phyloP scores from a whole-genome alignment of 2,888 invertebrate genomes.

The Entomobrya proxima region DNA sequence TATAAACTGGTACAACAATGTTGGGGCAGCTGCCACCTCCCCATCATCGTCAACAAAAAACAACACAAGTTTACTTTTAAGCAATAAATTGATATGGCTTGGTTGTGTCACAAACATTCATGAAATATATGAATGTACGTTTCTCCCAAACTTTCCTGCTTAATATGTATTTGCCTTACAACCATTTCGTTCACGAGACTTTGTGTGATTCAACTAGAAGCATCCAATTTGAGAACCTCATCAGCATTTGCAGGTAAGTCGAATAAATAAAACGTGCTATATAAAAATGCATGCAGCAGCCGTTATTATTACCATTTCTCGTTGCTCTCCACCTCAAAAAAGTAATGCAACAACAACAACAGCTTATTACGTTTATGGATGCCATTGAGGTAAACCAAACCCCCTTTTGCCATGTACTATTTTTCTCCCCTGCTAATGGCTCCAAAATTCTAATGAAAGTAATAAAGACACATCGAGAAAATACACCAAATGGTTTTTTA shows the following conservation, averaged over 20 bases:
- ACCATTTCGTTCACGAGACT: neutral
- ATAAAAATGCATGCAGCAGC: neutral
- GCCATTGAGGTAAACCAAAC: conserved; percentile 47
- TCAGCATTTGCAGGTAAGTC: neutral
- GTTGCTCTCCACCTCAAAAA: conserved; percentile 3
- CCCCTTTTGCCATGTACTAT: neutral
- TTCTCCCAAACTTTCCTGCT: neutral
- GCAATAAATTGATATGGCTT: conserved; percentile 51
- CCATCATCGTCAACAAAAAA: conserved; percentile 27
- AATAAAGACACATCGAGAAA: conserved; percentile 67
- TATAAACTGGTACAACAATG: too few relatives aligned
- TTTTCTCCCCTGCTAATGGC: conserved; percentile 50
- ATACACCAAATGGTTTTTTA: conserved; percentile 42
- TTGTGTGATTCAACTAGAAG: neutral
- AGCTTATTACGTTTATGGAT: conserved; percentile 41
- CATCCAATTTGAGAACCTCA: conserved; percentile 17
- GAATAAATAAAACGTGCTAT: conserved; percentile 6
- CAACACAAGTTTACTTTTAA: conserved; percentile 60
- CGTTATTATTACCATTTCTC: neutral
- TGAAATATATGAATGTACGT: neutral
- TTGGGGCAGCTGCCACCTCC: conserved; percentile 49
- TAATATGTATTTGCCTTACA: neutral
- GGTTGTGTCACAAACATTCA: conserved; percentile 25
- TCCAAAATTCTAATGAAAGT: conserved; percentile 73
- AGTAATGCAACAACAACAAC: neutral